Evolutionary conservation across 2,113 vertebrate genomes (phyloP), one percentile per base, ranked within the genome.

Genomic region (Dicentrarchus labrax): DNA sequence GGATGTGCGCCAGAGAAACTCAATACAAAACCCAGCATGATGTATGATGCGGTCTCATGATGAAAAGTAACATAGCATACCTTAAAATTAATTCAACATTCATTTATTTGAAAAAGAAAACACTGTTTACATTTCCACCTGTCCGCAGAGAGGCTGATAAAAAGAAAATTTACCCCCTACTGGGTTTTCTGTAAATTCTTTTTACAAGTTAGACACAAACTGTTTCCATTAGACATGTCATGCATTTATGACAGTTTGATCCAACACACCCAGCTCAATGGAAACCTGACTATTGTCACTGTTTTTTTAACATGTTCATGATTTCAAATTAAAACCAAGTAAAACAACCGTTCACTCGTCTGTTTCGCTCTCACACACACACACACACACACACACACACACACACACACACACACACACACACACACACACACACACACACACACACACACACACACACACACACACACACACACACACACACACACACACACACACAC

Each of bases 271-370:
- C 72, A 88, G 85, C 69, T 88, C 73, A 78, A 86, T 89, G 89
- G 81, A 93, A 91, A 94, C 91, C 92, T 89, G 91, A 94, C 92
- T 93, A 91, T 84, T 90, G 87, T 85, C 64, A 76, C 66, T 5
- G 30, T 69, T 87, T 83, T 83, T 83, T 84, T 51, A 62, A 76
- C 71, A 73, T 78, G 54, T 69, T 83, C 12, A 66, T 75, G 60
- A 90, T 79, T 78, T 81, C 74, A 93, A 93, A 91, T 88, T 86
- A 93, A 93, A 92, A 93, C 64, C 72, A 62, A 80, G 78, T 88
- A 89, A 92, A 94, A 90, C 67, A 92, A 75, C 79, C 24, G 4
- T 57, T 78, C 72, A 48, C 56, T 67, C 82, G 36, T 30, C 48
- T 56, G 39, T 65, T 59, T 67, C 50, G 6, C 81, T 38, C 75